Conservation (phyloP, 2,113 vertebrate species). For the Xenus cinereus region DNA sequence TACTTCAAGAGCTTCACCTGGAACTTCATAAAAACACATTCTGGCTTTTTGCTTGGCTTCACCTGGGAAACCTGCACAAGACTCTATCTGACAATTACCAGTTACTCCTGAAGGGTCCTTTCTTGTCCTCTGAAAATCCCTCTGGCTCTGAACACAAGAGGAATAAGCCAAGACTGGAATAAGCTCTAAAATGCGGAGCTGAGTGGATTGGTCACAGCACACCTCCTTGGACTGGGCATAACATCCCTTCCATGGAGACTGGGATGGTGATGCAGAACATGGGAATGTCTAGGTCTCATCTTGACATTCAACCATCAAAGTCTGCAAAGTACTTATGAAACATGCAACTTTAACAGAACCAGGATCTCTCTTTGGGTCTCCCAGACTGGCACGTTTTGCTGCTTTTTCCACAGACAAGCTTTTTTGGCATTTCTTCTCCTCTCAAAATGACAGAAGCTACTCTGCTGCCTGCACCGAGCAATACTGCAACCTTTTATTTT, state of each 20-base stretch:
- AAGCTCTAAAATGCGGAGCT: neutral
- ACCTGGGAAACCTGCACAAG: neutral
- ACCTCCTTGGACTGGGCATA: neutral
- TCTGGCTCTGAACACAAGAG: neutral
- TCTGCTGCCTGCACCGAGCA: neutral
- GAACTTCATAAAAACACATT: neutral
- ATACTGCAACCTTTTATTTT: neutral
- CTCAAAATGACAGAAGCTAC: neutral
- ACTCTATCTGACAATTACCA: neutral
- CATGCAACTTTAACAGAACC: neutral
- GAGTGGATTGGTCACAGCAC: neutral
- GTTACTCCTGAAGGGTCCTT: neutral
- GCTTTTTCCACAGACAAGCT: neutral
- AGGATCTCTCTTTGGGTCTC: neutral
- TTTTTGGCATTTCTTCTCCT: neutral
- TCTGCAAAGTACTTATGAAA: neutral
- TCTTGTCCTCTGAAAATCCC: neutral
- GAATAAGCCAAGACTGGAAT: neutral
- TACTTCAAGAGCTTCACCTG: neutral
- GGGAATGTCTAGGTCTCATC: neutral
- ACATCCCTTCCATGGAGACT: neutral
- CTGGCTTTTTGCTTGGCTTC: neutral
- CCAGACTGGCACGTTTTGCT: neutral
- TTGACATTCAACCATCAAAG: neutral
- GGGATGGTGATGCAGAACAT: neutral